These are phyloP conservation scores for Lycopodina hypogea DNA, from an alignment of 37 sponge, comb jelly and placozoan species.

Conservation along the genomic window DNA sequence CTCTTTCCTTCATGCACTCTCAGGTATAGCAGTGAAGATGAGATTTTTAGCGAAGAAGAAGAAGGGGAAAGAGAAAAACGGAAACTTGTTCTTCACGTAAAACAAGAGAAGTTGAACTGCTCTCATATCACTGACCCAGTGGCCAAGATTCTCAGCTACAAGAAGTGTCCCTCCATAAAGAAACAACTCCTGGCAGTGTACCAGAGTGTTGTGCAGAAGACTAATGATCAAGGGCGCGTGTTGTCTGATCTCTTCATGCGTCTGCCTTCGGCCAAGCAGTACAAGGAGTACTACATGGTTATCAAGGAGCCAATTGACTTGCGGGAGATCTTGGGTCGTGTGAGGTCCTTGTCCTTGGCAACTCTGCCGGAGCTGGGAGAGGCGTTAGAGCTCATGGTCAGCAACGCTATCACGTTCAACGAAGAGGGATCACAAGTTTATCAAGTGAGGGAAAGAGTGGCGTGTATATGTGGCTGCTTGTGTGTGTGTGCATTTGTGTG, in stretches of 20 bases:
- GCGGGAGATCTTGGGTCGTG: constrained; percentile 56
- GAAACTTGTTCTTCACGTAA: constrained; percentile 19
- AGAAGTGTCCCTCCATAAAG: constrained; percentile 40
- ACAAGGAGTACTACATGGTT: constrained; percentile 79
- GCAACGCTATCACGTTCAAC: constrained; percentile 73
- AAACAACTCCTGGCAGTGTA: constrained; percentile 42
- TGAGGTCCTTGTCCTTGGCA: constrained; percentile 31
- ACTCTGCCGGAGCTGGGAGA: constrained; percentile 48
- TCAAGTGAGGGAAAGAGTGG: constrained; percentile 7
- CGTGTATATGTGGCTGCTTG: background rate
- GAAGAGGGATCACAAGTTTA: constrained; percentile 67
- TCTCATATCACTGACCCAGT: background rate
- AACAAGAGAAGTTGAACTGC: constrained; percentile 3
- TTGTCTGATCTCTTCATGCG: constrained; percentile 63
- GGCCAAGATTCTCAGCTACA: constrained; percentile 20
- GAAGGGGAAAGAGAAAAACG: background rate
- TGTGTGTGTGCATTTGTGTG: background rate
- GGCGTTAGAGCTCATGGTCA: constrained; percentile 67
- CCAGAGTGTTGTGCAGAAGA: constrained; percentile 19
- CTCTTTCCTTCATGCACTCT: background rate
- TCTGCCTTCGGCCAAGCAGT: constrained; percentile 62
- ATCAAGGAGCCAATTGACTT: constrained; percentile 78
- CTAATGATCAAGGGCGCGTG: constrained; percentile 46
- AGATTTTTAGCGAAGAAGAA: constrained; percentile 8
- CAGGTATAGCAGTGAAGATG: constrained; percentile 31